A percentile compares a stretch with the other conserved stretches of the same genome.
These are phyloP conservation scores for Lasioglossum albipes DNA, from an alignment of 1,140 invertebrate species.

Conservation along the genomic window DNA sequence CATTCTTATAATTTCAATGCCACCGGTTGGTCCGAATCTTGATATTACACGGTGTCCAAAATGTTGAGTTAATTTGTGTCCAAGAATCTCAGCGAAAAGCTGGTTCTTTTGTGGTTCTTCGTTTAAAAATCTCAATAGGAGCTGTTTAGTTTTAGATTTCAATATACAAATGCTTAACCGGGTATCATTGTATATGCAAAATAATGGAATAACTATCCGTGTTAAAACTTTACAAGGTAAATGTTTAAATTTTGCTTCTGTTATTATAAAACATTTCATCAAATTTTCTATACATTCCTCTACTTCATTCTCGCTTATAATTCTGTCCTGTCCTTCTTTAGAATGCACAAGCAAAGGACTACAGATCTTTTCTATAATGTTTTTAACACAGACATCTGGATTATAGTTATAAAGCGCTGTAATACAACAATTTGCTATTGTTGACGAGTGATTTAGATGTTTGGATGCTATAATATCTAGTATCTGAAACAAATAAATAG, in stretches of 20 bases:
- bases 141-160: slow-evolving; percentile 67
- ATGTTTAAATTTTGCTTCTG: slow-evolving; percentile 73
- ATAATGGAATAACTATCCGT: slow-evolving; percentile 70
- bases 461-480: slow-evolving; percentile 77
- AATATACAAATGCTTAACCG: slow-evolving; percentile 69
- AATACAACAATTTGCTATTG: slow-evolving; percentile 81
- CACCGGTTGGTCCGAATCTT: slow-evolving; percentile 71
- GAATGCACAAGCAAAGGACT: slow-evolving; percentile 68
- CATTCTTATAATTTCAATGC: slow-evolving; percentile 67
- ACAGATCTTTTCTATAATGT: slow-evolving; percentile 77
- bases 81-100: slow-evolving; percentile 69
- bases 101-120: slow-evolving; percentile 53
- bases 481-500: slow-evolving; percentile 53
- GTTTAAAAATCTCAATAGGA: slow-evolving; percentile 71
- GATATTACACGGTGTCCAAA: slow-evolving; percentile 69
- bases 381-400: slow-evolving; percentile 72
- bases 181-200: slow-evolving; percentile 72
- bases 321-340: slow-evolving; percentile 7
- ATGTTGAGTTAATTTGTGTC: slow-evolving; percentile 51
- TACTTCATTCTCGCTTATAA: slow-evolving; percentile 68
- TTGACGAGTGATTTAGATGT: slow-evolving; percentile 76
- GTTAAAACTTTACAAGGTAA: slow-evolving; percentile 67
- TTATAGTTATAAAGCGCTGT: slow-evolving; percentile 80
- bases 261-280: slow-evolving; percentile 71
- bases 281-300: slow-evolving; percentile 73